Conservation (phyloP, 2,888 invertebrate species). For the Tipula vernalis region DNA sequence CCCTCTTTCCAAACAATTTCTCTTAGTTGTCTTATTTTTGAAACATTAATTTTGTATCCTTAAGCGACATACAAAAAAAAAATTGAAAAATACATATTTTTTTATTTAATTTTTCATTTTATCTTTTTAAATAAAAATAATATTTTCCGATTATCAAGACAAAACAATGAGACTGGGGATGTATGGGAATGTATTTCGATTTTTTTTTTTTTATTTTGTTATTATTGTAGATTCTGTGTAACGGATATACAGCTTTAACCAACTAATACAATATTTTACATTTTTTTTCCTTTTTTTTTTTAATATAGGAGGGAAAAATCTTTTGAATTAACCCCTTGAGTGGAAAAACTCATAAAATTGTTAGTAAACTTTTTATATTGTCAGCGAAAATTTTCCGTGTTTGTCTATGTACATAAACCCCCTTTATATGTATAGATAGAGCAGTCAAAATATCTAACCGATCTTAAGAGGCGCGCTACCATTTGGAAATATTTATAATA, state of each 20-base stretch:
- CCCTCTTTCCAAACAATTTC: no score
- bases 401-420: neutral
- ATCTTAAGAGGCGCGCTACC: neutral
- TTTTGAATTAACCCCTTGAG: neutral
- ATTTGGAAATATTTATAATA: neutral
- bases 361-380: neutral
- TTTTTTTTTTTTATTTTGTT: neutral
- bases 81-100: neutral
- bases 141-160: neutral
- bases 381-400: neutral
- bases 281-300: neutral
- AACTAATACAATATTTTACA: neutral
- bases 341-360: neutral
- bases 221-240: neutral
- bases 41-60: neutral
- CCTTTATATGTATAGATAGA: neutral
- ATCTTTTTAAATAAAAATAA: neutral
- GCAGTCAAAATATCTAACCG: neutral
- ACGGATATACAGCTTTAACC: neutral
- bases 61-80: neutral
- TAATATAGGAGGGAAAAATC: neutral
- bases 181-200: neutral
- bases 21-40: neutral
- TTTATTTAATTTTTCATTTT: neutral
- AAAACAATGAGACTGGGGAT: neutral